These are phyloP conservation scores for Pharmacophagus antenor DNA, from an alignment of 2,888 invertebrate species.

Conservation along the genomic window DNA sequence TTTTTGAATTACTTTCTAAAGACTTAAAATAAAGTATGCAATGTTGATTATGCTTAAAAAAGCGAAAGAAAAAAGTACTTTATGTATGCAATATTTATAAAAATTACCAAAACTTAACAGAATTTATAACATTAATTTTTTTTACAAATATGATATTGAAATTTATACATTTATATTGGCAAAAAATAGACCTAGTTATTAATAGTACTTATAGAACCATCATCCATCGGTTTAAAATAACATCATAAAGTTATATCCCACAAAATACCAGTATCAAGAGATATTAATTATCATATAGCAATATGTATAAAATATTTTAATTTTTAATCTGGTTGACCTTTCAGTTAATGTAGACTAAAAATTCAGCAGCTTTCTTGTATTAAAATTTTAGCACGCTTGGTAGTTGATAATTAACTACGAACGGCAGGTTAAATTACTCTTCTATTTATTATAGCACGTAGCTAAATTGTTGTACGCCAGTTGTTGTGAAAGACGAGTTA, in stretches of 20 bases:
- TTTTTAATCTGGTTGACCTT: too few species aligned
- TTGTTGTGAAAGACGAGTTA: not conserved
- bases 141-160: not conserved
- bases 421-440: not conserved
- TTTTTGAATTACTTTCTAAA: not conserved
- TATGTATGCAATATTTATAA: not conserved
- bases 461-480: not conserved
- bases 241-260: not conserved
- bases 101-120: not conserved
- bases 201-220: not conserved
- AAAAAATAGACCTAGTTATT: too few species aligned
- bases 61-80: not conserved
- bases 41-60: not conserved
- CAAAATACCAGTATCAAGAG: too few species aligned
- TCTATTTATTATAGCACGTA: not conserved
- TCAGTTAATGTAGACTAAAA: too few species aligned
- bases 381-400: too few species aligned
- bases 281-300: too few species aligned
- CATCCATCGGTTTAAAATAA: not conserved
- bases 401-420: not conserved
- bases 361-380: too few species aligned
- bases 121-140: not conserved
- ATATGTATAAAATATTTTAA: too few species aligned
- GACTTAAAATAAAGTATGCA: not conserved
- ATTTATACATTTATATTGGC: not conserved